These are phyloP conservation scores for Paraescarpia echinospica DNA, from an alignment of 1,140 invertebrate species.

Conservation along the genomic window DNA sequence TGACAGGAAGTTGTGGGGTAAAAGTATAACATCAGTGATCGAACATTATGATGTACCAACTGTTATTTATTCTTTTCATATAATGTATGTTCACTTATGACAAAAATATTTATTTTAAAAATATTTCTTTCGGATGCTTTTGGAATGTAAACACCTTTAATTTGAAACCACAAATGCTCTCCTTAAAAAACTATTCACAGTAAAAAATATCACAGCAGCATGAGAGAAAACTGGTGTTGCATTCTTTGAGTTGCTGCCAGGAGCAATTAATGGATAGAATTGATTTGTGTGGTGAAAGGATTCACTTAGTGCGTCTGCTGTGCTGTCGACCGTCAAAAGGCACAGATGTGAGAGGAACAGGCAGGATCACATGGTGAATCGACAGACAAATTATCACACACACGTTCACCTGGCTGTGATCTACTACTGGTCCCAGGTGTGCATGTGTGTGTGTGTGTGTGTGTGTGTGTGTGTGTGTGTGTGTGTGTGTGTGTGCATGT, in stretches of 20 bases:
- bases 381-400: not conserved
- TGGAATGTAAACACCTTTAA: too few relatives aligned
- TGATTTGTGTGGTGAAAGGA: not conserved
- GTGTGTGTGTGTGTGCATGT: too few relatives aligned
- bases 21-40: too few relatives aligned
- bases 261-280: not conserved
- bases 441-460: not conserved
- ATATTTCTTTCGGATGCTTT: too few relatives aligned
- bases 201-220: not conserved
- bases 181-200: not conserved
- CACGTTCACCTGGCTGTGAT: not conserved
- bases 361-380: not conserved
- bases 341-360: not conserved
- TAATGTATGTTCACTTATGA: too few relatives aligned
- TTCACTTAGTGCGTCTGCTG: not conserved
- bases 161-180: not conserved
- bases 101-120: not conserved
- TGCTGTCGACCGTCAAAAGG: not conserved
- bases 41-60: too few relatives aligned
- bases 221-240: not conserved
- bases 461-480: too few relatives aligned
- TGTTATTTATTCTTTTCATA: too few relatives aligned
- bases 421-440: not conserved
- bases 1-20: too few relatives aligned
- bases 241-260: not conserved